phyloP scores from a whole-genome alignment of 2,113 vertebrate genomes.

The Eulemur macaco region DNA sequence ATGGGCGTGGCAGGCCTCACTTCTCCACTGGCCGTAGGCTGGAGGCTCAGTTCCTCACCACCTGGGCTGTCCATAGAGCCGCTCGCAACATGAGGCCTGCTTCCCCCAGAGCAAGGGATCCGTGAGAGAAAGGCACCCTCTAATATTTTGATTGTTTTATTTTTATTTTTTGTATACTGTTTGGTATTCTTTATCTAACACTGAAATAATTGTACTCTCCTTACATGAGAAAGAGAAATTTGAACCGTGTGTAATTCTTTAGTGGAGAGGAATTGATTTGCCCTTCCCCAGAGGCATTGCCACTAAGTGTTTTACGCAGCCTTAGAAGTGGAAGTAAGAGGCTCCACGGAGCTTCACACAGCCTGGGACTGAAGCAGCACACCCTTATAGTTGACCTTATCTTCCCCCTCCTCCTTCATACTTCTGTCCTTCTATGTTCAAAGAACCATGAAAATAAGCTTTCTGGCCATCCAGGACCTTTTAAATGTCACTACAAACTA shows the following conservation, averaged over 20 bases:
- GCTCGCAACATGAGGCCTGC: not conserved
- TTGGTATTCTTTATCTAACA: not conserved
- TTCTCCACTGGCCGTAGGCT: not conserved
- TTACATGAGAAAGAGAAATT: not conserved
- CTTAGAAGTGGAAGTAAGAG: not conserved
- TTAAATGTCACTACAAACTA: not conserved
- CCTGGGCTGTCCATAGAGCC: not conserved
- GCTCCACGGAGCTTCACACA: not conserved
- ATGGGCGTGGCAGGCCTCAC: not conserved
- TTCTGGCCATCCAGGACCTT: not conserved
- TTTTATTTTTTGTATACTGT: not conserved
- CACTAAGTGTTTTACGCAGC: not conserved
- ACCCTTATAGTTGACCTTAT: not conserved
- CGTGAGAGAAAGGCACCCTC: not conserved
- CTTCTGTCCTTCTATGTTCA: not conserved
- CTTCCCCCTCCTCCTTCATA: not conserved
- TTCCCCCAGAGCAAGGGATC: not conserved
- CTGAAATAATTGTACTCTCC: not conserved
- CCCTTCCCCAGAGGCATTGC: not conserved
- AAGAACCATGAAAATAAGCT: slow-evolving; percentile 8
- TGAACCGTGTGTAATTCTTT: not conserved
- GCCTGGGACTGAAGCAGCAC: not conserved
- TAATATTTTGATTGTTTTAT: not conserved
- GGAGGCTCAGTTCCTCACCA: not conserved
- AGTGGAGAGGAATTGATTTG: not conserved